Evolutionary conservation across 2,888 invertebrate genomes (phyloP), one percentile per base, ranked within the genome.

Genomic region (Nudaria mundana): DNA sequence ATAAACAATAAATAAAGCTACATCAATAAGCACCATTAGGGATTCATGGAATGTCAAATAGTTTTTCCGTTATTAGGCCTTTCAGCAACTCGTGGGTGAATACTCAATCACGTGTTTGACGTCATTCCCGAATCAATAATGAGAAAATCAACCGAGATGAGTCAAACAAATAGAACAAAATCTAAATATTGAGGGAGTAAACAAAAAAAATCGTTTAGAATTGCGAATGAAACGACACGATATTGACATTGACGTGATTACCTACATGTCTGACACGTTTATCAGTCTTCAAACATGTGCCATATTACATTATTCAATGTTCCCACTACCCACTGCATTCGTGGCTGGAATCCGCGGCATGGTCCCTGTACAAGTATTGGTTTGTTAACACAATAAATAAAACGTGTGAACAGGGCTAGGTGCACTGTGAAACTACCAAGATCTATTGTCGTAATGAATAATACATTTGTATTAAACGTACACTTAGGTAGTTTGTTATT

Each of bases 231-330:
- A 15, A 8, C 20, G 18, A 30, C 23, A 29, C 57, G 59, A 47
- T 59, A 70, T 69, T 69, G 79, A 77, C 76, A 77, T 74, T 77
- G 75, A 71, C 71, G 70, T 62, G 59, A 53, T 62, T 63, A 43
- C 18, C n/a, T n/a, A n/a, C 51, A 58, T 50, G 47, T 52, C 43
- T 52, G 53, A 54, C 62, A 52, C 61, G 55, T 49, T 35, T 34
- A 40, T 50, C 43, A 60, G 67, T 66, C 58, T 58, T 48, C 43
- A 41, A 35, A n/a, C 33, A 30, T 20, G 45, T 40, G 24, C 20
- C 34, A 51, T 37, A 42, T 59, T 66, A 56, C 51, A 52, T n/a
- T 57, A 63, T 48, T 56, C 56, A 38, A 45, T 52, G 50, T 50
- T 49, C 48, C 38, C 57, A 56, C 56, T 46, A 22, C 34, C 42